Evolutionary conservation across 64 coral and sea anemone genomes (phyloP).

Genomic region (Montipora sp.): DNA sequence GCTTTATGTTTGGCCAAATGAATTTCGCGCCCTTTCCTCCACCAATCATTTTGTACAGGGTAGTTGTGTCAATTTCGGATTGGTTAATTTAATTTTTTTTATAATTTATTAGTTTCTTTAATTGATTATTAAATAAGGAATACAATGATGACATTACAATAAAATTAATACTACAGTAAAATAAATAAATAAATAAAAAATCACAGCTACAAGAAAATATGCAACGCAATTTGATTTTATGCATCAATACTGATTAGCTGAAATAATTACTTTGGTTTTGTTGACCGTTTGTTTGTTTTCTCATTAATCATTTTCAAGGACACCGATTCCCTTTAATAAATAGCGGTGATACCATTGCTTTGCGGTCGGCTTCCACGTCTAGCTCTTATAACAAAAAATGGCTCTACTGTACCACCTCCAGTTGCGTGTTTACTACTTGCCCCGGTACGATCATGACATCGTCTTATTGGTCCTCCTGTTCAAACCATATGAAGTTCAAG

Average conservation of each 20-base stretch:
- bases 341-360: conserved; percentile 44
- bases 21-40: too few relatives aligned
- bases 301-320: not conserved
- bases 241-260: too few relatives aligned
- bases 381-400: not conserved
- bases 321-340: conserved; percentile 56
- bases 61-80: not conserved
- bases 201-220: too few relatives aligned
- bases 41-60: too few relatives aligned
- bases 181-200: too few relatives aligned
- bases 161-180: too few relatives aligned
- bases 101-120: too few relatives aligned
- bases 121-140: too few relatives aligned
- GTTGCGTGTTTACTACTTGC: not conserved
- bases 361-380: not conserved
- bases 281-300: too few relatives aligned
- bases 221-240: too few relatives aligned
- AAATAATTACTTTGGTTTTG: too few relatives aligned
- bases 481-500: not conserved
- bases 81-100: not conserved
- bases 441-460: not conserved
- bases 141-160: too few relatives aligned
- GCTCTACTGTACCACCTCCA: not conserved
- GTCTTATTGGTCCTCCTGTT: not conserved
- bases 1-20: not conserved